Evolutionary conservation across 2,113 vertebrate species (phyloP), one percentile per base, ranked within the genome.

Genomic region (Ceratotherium simum): DNA sequence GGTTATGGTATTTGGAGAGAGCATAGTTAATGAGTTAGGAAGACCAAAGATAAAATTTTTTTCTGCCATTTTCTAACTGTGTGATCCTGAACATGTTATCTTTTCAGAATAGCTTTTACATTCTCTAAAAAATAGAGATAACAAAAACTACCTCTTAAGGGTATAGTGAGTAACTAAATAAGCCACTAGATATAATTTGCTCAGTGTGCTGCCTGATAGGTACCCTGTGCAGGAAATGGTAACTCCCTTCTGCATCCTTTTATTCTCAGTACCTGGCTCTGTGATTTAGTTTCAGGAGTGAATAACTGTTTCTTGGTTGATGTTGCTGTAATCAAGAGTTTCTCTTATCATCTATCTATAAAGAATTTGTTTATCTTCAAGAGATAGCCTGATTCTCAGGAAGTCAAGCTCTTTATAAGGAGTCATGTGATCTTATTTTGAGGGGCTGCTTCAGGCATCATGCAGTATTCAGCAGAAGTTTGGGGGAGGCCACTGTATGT

Each of bases 91-190:
- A 56, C 8, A 9, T 73, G 36, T 17, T 86, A 60, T 64, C 27
- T 36, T 95, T 96, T 79, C 56, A 83, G 60, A 95, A 90, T 8
- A 25, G 7, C 27, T 67, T 87, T 96, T 48, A 60, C 42, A 8
- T 81, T 72, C 62, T 48, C 18, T 51, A 39, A 46, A 85, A 75
- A 23, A 23, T 13, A 54, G 21, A 13, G 27, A 21, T 9, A 73
- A 87, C 5, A 70, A 39, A 58, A 51, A 33, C 0, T 3, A 20
- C 46, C 7, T 54, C 17, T 80, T 60, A 14, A 17, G 60, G 8
- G 60, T 23, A 29, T 46, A 62, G 33, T 39, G 42, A 58, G 8
- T 65, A 64, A 33, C 16, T 27, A 46, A 48, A 39, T 4, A 76
- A 70, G 9, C 48, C 14, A 18, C 1, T 12, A 20, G 18, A 11